Evolutionary conservation across 2,797 vertebrate species (phyloP).

Genomic region (Sciurus carolinensis): DNA sequence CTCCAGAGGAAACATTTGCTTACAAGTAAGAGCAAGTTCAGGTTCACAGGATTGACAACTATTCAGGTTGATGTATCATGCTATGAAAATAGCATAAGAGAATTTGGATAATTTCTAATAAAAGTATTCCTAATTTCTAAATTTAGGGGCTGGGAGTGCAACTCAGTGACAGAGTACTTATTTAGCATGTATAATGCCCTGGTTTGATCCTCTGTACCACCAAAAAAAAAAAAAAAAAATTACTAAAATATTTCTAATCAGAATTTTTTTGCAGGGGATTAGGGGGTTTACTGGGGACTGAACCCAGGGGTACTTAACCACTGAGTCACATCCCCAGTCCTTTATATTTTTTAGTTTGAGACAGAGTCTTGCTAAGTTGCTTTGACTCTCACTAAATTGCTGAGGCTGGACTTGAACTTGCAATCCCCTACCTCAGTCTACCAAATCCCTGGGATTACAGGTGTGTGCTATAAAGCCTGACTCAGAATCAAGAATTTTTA

Average conservation of each 20-base stretch:
- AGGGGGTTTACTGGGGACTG: too few relatives aligned
- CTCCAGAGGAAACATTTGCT: not conserved
- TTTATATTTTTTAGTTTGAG: too few relatives aligned
- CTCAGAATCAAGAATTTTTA: constrained; percentile 32
- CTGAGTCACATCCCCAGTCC: too few relatives aligned
- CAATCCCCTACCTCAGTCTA: too few relatives aligned
- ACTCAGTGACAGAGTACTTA: not conserved
- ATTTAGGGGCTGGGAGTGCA: not conserved
- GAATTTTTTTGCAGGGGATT: too few relatives aligned
- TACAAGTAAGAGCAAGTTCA: not conserved
- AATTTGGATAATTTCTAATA: not conserved
- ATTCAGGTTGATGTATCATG: not conserved
- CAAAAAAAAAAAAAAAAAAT: not conserved
- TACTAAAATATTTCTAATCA: not conserved
- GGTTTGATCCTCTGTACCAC: not conserved
- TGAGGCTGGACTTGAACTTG: too few relatives aligned
- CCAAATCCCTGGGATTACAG: too few relatives aligned
- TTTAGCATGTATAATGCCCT: not conserved
- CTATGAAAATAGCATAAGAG: constrained; percentile 24
- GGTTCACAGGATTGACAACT: not conserved
- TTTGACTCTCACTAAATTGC: too few relatives aligned
- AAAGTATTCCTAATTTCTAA: not conserved
- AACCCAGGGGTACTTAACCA: too few relatives aligned
- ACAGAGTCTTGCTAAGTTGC: too few relatives aligned
- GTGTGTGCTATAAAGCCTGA: too few relatives aligned